Evolutionary conservation across 2,113 vertebrate genomes (phyloP), one percentile per base, ranked within the genome.

Genomic region (Myxocyprinus asiaticus): DNA sequence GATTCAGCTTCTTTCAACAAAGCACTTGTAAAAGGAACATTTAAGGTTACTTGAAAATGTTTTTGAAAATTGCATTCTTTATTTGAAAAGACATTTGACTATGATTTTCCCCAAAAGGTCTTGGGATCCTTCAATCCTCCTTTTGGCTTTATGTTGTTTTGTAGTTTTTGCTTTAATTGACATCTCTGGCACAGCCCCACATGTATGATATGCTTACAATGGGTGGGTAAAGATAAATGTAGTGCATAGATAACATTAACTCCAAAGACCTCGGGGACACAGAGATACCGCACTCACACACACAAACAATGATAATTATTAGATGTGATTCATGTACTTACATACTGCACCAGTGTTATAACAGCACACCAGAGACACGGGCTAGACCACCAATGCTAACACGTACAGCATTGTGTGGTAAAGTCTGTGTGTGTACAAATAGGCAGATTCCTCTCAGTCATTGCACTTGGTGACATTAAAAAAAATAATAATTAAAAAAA

Each of bases 281-380:
- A 33, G 3, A 33, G 22, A 33, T 33, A 33, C 22, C 22, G 22
- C 22, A 33, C 22, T 33, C 22, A 33, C 22, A 33, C 22, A 33
- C 22, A 33, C 22, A 45, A 42, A 45, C 59, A 10, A 33, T 53
- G 12, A 74, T 67, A 22, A 73, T 59, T 51, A 80, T 80, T 61
- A 11, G 8, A 67, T 6, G 33, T 67, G 70, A 80, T 80, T 79
- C 59, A 79, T 72, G 50, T 22, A 65, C 42, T 44, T 62, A 63
- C 67, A 69, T 55, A 42, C 67, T 47, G 67, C 67, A 43, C 10
- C 44, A 47, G 15, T 58, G 77, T 45, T 65, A 71, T 14, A 65
- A 65, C 14, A 15, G 61, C 77, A 72, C 77, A 72, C 68, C 50
- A 72, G 67, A 71, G 59, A 79, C 44, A 15, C 17, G 1, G 55